Base-by-base conservation (phyloP, 2,797 vertebrate genomes). In the Hipposideros larvatus region DNA sequence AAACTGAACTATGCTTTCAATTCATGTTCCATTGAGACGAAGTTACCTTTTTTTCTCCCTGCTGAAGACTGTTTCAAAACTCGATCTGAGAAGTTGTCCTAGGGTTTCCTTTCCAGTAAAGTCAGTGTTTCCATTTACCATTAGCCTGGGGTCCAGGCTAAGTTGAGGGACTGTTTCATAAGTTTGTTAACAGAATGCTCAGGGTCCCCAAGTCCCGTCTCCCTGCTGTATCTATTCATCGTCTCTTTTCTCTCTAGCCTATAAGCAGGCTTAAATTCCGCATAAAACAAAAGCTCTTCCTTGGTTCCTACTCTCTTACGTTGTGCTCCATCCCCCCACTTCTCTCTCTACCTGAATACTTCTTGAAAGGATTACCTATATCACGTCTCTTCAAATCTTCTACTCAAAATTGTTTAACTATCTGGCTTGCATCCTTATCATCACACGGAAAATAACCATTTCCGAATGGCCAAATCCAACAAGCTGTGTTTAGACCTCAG, bases 1-100 rank as follows among this genome's bases (percentile, higher is more conserved):
- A 92, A 16, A 65, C 2, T 61, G 80, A 95, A 97, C 79, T 70
- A 5, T 31, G 71, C 83, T 91, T 97, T 74, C 94, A 83, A 80
- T 34, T 65, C n/a, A 90, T 1, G 9, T 57, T 93, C 53, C 21
- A 73, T 48, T 80, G 68, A 41, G 16, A 65, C 13, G 7, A 96
- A 77, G 34, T 24, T 61, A 63, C 68, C 59, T 89, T 15, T 95
- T 15, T 95, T 95, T 31, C 73, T 95, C 57, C 57, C 91, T 84
- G 24, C n/a, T 73, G 22, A 94, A 83, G 31, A 80, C 46, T 86
- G 87, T 71, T 94, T 90, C 65, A 63, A 75, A 92, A 95, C 55
- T 57, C 90, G 55, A 10, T 0, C 37, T 89, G 24, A 94, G 96
- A 92, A 59, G 18, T 26, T 91, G 31, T 28, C 68, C 46, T 28